Evolutionary conservation across 2,797 vertebrate species (phyloP).

Genomic region (Molossus alvarezi): DNA sequence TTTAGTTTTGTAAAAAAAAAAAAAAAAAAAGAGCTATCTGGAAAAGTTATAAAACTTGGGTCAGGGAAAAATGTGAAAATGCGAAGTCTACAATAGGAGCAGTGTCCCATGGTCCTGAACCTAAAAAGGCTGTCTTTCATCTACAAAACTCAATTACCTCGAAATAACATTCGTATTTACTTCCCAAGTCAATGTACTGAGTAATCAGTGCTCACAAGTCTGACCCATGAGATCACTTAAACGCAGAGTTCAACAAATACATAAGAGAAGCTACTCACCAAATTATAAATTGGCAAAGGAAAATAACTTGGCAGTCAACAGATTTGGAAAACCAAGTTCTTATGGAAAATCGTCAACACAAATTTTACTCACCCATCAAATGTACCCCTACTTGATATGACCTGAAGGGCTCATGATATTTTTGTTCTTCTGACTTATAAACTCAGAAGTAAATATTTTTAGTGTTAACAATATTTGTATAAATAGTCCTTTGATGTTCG

Average conservation of each 20-base stretch:
- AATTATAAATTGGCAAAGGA: slow-evolving; percentile 58
- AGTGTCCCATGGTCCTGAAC: not conserved
- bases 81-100: not conserved
- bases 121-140: not conserved
- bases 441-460: slow-evolving; percentile 60
- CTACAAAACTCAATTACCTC: slow-evolving; percentile 59
- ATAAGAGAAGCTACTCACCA: slow-evolving; percentile 26
- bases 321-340: slow-evolving; percentile 62
- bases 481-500: slow-evolving; percentile 28
- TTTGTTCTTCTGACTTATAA: slow-evolving; percentile 51
- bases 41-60: slow-evolving; percentile 1
- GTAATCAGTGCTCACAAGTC: slow-evolving; percentile 66
- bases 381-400: not conserved
- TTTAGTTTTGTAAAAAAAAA: not conserved
- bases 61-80: not conserved
- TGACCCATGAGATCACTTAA: slow-evolving; percentile 44
- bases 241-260: slow-evolving; percentile 22
- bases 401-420: not conserved
- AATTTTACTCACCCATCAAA: not conserved
- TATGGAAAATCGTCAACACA: slow-evolving; percentile 54
- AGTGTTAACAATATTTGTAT: not conserved
- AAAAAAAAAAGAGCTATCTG: not conserved
- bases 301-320: not conserved
- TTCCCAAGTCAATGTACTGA: slow-evolving; percentile 57
- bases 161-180: slow-evolving; percentile 43